Base-by-base conservation (phyloP, 30 jellyfish, hydroid and myxozoan genomes). In the Chironex yamaguchii region DNA sequence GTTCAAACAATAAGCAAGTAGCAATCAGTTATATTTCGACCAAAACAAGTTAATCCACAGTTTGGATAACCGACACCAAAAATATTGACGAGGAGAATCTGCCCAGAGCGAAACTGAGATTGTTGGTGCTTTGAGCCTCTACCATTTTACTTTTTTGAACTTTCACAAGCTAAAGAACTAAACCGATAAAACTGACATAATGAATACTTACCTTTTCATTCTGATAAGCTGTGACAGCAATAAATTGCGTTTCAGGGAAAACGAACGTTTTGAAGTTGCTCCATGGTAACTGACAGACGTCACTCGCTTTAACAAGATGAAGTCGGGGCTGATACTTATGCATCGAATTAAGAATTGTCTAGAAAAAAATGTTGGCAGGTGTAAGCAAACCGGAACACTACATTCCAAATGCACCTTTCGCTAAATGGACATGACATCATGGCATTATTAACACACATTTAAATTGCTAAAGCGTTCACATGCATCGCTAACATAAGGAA, bases 311-410 rank as follows among this genome's bases (percentile, higher is more conserved):
- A n/a, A 89, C 96, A n/a, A 92, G 32, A 69, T 86, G 98, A 49
- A 92, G 69, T 29, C 98, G 92, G 42, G 98, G 98, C 90, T 92
- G 98, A 78, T 92, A 92, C 58, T 92, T 92, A 67, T 92, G 98
- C 96, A 92, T 71, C 67, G 98, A 92, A 54, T 92, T 92, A 49
- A 92, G 84, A 30, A 92, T 86, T 0, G 96, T 89, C 98, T 92
- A 52, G 12, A 51, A 54, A 52, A 58, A 32, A 34, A 53, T 2
- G 23, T n/a, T n/a, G n/a, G n/a, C n/a, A n/a, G n/a, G n/a, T n/a
- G n/a, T n/a, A n/a, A n/a, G n/a, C n/a, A n/a, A n/a, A n/a, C n/a
- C n/a, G n/a, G n/a, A n/a, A n/a, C n/a, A n/a, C n/a, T n/a, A n/a
- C n/a, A n/a, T n/a, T n/a, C n/a, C n/a, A n/a, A n/a, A n/a, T n/a